These are phyloP conservation scores for Corydoras sp. DNA, from an alignment of 2,113 vertebrate species.

Conservation along the genomic window DNA sequence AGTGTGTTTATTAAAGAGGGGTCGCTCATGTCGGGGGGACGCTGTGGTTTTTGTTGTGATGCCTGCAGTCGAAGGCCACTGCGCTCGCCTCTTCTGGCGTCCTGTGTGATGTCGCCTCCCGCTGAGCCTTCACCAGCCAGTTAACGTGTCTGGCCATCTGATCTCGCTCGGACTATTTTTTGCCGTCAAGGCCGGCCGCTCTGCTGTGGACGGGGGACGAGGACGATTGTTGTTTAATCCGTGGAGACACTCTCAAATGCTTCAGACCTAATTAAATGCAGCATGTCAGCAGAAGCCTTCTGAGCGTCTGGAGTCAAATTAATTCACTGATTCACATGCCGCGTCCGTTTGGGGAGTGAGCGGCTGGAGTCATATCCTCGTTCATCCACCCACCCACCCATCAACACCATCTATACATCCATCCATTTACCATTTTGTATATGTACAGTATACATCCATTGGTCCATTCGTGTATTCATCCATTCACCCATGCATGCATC, in stretches of 20 bases:
- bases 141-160: conserved; percentile 51
- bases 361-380: background rate
- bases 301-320: background rate
- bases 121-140: conserved; percentile 38
- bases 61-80: background rate
- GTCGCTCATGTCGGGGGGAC: too few relatives aligned
- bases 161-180: conserved; percentile 39
- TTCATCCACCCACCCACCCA: background rate
- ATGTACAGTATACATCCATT: background rate
- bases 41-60: background rate
- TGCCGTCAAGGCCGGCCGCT: background rate
- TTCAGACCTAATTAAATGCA: background rate
- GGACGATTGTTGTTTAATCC: background rate
- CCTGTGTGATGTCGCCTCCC: conserved; percentile 18
- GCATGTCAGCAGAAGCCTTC: background rate
- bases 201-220: background rate
- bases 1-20: too few relatives aligned
- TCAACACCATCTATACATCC: background rate
- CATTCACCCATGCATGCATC: too few relatives aligned
- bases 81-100: conserved; percentile 14
- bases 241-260: background rate
- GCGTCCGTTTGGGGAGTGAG: background rate
- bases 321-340: background rate
- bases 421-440: background rate
- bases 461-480: background rate